A percentile compares a stretch with the other conserved stretches of the same genome.
Conservation (phyloP, 2,113 vertebrate species). For the Oncorhynchus clarkii region DNA sequence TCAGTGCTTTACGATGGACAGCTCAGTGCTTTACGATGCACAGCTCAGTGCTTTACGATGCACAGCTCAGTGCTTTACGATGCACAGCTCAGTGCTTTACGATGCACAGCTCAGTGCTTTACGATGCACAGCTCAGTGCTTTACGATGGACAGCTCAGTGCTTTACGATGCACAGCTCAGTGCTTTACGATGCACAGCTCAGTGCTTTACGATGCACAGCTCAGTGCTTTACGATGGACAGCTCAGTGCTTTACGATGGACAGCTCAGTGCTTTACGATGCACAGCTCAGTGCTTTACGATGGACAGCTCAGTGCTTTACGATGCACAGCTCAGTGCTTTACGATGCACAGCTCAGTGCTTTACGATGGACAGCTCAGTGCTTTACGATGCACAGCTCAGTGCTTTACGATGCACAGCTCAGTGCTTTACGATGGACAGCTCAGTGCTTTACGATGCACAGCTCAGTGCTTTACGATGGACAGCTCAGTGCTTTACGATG, state of each 20-base stretch:
- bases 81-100: not conserved
- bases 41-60: not conserved
- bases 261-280: not conserved
- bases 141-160: not conserved
- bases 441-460: too few species aligned
- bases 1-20: too few species aligned
- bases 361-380: not conserved
- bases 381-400: slow-evolving; percentile 1
- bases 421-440: not conserved
- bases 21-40: not conserved
- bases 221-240: too few species aligned
- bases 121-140: too few species aligned
- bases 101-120: not conserved
- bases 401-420: too few species aligned
- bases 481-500: not conserved
- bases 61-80: not conserved
- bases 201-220: too few species aligned
- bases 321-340: not conserved
- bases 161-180: slow-evolving; percentile 1
- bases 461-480: too few species aligned
- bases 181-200: not conserved
- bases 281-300: too few species aligned
- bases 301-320: not conserved
- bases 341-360: too few species aligned
- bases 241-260: not conserved